phyloP scores from a whole-genome alignment of 2,797 vertebrate species.

The Scarus forsteni region DNA sequence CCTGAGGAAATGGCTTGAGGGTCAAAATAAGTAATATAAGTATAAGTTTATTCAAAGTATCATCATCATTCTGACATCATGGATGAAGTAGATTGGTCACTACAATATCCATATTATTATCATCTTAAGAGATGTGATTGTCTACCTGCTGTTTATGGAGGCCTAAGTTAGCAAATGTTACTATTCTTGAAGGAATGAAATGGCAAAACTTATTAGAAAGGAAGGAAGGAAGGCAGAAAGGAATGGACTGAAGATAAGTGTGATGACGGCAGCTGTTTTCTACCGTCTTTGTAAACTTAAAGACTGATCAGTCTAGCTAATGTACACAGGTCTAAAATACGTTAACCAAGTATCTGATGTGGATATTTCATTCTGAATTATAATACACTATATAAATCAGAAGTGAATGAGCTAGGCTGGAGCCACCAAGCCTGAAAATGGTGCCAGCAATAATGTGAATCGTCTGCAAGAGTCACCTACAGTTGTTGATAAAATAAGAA shows the following conservation, averaged over 20 bases:
- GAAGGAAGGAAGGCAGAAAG: neutral
- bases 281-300: neutral
- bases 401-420: too few relatives aligned
- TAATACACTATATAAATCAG: too few relatives aligned
- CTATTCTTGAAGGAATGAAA: neutral
- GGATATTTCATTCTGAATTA: too few relatives aligned
- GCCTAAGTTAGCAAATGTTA: neutral
- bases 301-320: neutral
- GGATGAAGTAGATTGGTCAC: neutral
- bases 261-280: neutral
- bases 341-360: too few relatives aligned
- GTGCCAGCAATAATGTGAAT: too few relatives aligned
- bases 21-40: neutral
- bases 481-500: too few relatives aligned
- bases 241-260: neutral
- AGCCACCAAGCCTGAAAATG: too few relatives aligned
- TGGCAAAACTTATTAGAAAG: neutral
- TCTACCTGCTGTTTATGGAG: neutral
- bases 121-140: neutral
- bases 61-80: neutral
- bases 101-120: neutral
- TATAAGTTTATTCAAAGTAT: neutral
- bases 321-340: too few relatives aligned
- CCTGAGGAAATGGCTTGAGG: neutral
- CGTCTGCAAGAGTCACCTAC: too few relatives aligned